Evolutionary conservation across 1,140 invertebrate species (phyloP).

Genomic region (Hermetia illucens): DNA sequence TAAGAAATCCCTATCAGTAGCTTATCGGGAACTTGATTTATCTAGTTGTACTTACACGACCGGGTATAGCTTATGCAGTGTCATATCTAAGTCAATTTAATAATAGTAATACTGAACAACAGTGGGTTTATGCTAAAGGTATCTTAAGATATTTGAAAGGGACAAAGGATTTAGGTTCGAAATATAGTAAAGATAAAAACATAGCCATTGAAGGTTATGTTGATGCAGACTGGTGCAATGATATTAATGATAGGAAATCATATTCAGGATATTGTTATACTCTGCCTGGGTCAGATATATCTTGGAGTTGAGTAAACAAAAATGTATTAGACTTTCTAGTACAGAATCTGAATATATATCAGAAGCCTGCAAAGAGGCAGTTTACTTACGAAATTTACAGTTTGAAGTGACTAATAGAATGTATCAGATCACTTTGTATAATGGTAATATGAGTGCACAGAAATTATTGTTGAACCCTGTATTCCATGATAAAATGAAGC

Average conservation of each 20-base stretch:
- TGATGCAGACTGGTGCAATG: conserved; percentile 29
- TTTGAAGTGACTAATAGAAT: conserved; percentile 5
- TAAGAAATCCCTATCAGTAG: conserved; percentile 11
- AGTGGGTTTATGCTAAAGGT: conserved; percentile 28
- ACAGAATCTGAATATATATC: conserved; percentile 24
- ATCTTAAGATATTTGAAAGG: conserved; percentile 30
- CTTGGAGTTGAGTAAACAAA: conserved; percentile 18
- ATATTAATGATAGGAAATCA: conserved; percentile 18
- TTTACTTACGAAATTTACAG: conserved; percentile 13
- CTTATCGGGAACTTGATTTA: conserved; percentile 19
- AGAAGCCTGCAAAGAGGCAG: conserved; percentile 13
- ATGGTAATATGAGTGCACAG: conserved; percentile 27
- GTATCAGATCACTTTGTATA: conserved; percentile 10
- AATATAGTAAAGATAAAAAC: conserved; percentile 10
- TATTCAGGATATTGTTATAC: conserved; percentile 18
- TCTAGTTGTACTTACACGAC: conserved; percentile 20
- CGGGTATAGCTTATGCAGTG: conserved; percentile 28
- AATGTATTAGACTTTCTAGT: conserved; percentile 16
- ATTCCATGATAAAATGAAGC: conserved; percentile 24
- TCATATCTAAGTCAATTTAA: conserved; percentile 25
- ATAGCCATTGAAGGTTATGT: conserved; percentile 12
- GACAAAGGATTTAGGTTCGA: conserved; percentile 17
- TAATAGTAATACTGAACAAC: conserved; percentile 13
- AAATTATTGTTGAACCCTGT: conserved; percentile 24
- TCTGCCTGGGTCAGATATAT: conserved; percentile 10